Percentiles rank a stretch among this genome's conserved stretches.
phyloP scores from a whole-genome alignment of 2,888 invertebrate species.

The Polydrusus cervinus region DNA sequence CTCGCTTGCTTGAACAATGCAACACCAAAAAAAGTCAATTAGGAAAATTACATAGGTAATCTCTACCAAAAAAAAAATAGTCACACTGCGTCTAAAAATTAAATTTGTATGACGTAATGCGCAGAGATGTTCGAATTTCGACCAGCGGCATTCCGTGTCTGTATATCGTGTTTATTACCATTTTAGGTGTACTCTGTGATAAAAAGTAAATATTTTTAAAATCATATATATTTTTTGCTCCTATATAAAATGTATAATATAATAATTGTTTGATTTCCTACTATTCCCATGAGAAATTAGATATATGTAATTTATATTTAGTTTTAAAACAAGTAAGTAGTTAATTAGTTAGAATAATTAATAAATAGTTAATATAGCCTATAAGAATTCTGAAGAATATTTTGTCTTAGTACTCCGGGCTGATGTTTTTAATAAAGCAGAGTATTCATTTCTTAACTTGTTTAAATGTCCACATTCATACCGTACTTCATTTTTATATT shows the following conservation, averaged over 20 bases:
- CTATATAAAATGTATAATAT: constrained; percentile 20
- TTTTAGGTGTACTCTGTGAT: constrained; percentile 39
- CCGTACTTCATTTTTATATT: constrained; percentile 76
- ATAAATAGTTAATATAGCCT: constrained; percentile 38
- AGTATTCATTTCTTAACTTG: constrained; percentile 74
- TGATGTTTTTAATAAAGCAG: constrained; percentile 74
- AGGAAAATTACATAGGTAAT: too few relatives aligned
- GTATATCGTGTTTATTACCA: not conserved
- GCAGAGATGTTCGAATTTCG: too few relatives aligned
- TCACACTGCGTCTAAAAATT: too few relatives aligned
- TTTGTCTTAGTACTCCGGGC: constrained; percentile 77
- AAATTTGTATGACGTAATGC: too few relatives aligned
- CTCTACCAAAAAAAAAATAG: too few relatives aligned
- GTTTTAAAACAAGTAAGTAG: constrained; percentile 12
- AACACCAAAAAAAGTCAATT: too few relatives aligned
- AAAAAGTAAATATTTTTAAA: constrained; percentile 31
- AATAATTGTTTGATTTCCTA: constrained; percentile 1
- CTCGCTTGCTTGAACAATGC: too few relatives aligned
- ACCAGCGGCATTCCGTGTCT: too few relatives aligned
- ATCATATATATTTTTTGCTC: constrained; percentile 26
- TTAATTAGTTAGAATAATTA: constrained; percentile 10
- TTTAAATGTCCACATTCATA: constrained; percentile 75
- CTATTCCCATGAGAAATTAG: not conserved
- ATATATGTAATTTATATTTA: constrained; percentile 19
- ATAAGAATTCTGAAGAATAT: constrained; percentile 76